phyloP scores from a whole-genome alignment of 2,888 invertebrate genomes.

The Asteroscopus sphinx region DNA sequence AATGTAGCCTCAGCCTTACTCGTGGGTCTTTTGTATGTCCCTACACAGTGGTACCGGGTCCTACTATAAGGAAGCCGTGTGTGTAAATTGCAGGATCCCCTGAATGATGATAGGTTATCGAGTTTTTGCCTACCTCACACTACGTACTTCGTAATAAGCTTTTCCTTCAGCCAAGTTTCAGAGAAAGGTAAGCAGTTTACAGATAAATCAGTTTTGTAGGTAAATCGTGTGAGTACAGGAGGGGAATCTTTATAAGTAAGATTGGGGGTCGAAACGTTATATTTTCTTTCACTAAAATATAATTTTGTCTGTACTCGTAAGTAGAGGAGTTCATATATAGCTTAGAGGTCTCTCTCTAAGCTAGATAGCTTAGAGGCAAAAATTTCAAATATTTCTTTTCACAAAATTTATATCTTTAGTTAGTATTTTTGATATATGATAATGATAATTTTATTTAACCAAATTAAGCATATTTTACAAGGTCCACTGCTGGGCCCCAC shows the following conservation, averaged over 20 bases:
- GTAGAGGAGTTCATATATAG: no score
- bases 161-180: slow-evolving; percentile 44
- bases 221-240: slow-evolving; percentile 36
- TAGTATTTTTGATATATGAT: no score
- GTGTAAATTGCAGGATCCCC: slow-evolving; percentile 46
- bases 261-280: no score
- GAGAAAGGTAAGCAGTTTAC: slow-evolving; percentile 50
- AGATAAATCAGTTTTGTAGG: slow-evolving; percentile 50
- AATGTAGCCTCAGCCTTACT: not conserved
- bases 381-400: no score
- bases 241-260: slow-evolving; percentile 31
- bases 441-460: no score
- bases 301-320: no score
- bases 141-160: slow-evolving; percentile 49
- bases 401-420: no score
- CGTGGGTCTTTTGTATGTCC: slow-evolving; percentile 6
- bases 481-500: no score
- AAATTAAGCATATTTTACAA: no score
- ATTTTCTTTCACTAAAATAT: no score
- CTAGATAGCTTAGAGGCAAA: no score
- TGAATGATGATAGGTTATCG: slow-evolving; percentile 51
- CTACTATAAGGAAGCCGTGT: slow-evolving; percentile 46
- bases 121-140: slow-evolving; percentile 50
- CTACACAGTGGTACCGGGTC: not conserved
- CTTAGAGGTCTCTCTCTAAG: no score